Conservation (phyloP, 2,888 invertebrate species). For the Rambutsinella grinnellia region DNA sequence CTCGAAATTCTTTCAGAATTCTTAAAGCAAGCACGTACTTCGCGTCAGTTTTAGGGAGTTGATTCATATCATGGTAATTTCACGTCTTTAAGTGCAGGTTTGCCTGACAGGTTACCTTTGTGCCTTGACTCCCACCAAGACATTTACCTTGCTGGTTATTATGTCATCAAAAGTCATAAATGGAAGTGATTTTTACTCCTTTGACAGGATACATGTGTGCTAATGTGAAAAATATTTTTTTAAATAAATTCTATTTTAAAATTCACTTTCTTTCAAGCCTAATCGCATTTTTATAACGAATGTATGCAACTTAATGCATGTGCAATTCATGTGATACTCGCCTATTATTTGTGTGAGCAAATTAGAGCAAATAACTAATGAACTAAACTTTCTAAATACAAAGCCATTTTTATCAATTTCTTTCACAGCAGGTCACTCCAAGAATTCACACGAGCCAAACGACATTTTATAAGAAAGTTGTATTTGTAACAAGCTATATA, state of each 20-base stretch:
- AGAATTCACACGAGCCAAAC: constrained; percentile 30
- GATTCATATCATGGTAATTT: too few relatives aligned
- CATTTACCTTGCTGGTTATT: not conserved
- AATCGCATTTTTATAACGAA: constrained; percentile 1
- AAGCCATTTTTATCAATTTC: constrained; percentile 42
- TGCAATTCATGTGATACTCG: too few relatives aligned
- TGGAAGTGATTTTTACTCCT: not conserved
- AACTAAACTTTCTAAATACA: constrained; percentile 47
- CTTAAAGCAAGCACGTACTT: too few relatives aligned
- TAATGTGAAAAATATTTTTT: not conserved
- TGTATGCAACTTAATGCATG: too few relatives aligned
- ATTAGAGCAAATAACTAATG: constrained; percentile 30
- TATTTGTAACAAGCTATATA: too few relatives aligned
- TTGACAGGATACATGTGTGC: not conserved
- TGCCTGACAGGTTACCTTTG: not conserved
- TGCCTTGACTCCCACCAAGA: not conserved
- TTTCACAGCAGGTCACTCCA: constrained; percentile 45
- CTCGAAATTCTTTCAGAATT: too few relatives aligned
- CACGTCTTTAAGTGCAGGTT: too few relatives aligned
- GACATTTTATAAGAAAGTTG: not conserved
- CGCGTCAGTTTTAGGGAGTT: too few relatives aligned
- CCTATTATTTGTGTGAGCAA: not conserved
- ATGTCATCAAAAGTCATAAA: too few relatives aligned
- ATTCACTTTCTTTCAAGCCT: constrained; percentile 30
- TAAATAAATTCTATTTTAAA: constrained; percentile 27